Conservation (phyloP, 2,888 invertebrate genomes). For the Julus scanicus region DNA sequence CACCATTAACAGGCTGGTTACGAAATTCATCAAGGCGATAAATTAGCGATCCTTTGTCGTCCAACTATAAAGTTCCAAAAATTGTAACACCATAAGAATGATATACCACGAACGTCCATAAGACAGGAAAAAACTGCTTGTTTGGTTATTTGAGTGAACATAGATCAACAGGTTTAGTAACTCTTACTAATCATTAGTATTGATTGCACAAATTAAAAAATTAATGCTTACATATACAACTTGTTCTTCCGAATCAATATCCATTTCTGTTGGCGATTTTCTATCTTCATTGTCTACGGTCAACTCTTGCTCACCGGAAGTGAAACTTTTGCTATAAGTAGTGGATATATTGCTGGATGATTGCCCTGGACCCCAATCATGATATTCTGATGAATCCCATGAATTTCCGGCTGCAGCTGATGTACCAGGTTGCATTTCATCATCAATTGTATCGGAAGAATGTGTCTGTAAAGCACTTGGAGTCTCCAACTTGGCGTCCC, state of each 20-base stretch:
- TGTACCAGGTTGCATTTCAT: not conserved
- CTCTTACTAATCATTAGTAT: too few relatives aligned
- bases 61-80: slow-evolving; percentile 71
- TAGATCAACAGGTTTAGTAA: too few relatives aligned
- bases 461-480: not conserved
- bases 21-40: slow-evolving; percentile 70
- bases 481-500: not conserved
- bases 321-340: not conserved
- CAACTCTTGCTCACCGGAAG: not conserved
- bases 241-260: not conserved
- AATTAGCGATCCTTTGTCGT: slow-evolving; percentile 79
- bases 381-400: not conserved
- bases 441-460: not conserved
- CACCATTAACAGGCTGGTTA: not conserved
- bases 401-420: not conserved
- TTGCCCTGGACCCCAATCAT: not conserved
- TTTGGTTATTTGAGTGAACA: too few relatives aligned
- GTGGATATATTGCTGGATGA: not conserved
- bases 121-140: too few relatives aligned
- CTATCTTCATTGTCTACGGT: not conserved
- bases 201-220: not conserved
- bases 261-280: not conserved
- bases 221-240: not conserved
- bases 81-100: slow-evolving; percentile 31
- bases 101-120: too few relatives aligned